These are phyloP conservation scores for Puntigrus tetrazona DNA, from an alignment of 2,113 vertebrate genomes.

Conservation along the genomic window DNA sequence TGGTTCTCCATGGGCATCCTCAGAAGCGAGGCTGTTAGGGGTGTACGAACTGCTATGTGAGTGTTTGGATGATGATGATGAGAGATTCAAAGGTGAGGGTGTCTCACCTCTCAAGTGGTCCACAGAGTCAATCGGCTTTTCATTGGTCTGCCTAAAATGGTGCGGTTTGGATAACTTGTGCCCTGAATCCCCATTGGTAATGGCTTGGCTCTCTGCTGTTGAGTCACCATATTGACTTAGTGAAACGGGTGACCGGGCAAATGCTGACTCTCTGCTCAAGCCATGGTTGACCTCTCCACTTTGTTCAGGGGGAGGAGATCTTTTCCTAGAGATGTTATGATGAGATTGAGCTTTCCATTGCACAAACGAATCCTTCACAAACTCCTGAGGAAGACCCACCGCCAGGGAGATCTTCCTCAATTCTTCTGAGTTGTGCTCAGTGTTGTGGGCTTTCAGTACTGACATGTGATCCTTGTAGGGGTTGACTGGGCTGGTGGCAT, in stretches of 20 bases:
- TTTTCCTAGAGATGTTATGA: constrained; percentile 82
- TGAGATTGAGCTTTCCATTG: constrained; percentile 86
- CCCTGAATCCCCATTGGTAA: constrained; percentile 84
- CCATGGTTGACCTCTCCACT: constrained; percentile 79
- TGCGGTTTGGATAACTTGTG: constrained; percentile 88
- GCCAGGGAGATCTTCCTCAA: constrained; percentile 95
- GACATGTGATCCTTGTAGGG: constrained; percentile 93
- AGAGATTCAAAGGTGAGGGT: constrained; percentile 94
- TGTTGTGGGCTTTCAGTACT: constrained; percentile 95
- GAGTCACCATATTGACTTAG: constrained; percentile 81
- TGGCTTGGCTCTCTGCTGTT: constrained; percentile 84
- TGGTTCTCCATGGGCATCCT: constrained; percentile 92
- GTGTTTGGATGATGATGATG: constrained; percentile 94
- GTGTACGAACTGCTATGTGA: constrained; percentile 96
- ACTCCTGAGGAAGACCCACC: constrained; percentile 93
- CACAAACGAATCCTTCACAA: constrained; percentile 94
- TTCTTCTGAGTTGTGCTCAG: constrained; percentile 94
- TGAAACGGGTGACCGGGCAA: constrained; percentile 78
- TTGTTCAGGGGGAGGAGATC: constrained; percentile 82
- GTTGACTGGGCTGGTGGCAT: constrained; percentile 85
- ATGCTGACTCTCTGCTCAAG: constrained; percentile 84
- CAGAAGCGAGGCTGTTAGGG: constrained; percentile 92
- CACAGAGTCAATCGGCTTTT: constrained; percentile 78
- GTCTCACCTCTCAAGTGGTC: constrained; percentile 93
- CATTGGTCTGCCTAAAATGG: constrained; percentile 84